Conservation (phyloP, 2,888 invertebrate species). For the Amitus sp. region DNA sequence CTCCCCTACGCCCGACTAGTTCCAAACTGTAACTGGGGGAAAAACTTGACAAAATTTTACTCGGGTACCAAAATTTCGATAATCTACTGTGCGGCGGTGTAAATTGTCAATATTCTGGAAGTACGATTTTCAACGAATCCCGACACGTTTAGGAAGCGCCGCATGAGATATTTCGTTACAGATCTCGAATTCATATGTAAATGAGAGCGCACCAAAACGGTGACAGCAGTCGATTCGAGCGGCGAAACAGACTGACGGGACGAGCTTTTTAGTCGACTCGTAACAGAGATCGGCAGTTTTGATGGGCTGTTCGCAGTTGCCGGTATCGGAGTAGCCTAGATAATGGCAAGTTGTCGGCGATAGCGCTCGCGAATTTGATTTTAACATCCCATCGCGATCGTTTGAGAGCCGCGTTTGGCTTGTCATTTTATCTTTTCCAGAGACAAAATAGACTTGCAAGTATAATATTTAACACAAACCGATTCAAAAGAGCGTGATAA, state of each 20-base stretch:
- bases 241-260: constrained; percentile 9
- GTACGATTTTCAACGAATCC: no score
- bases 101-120: no score
- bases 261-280: constrained; percentile 47
- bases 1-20: no score
- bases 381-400: constrained; percentile 31
- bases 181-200: constrained; percentile 58
- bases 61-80: no score
- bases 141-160: no score
- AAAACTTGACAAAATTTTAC: no score
- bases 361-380: constrained; percentile 41
- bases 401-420: constrained; percentile 6
- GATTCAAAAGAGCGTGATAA: no score
- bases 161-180: constrained; percentile 28
- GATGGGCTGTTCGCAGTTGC: constrained; percentile 41
- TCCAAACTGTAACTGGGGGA: no score
- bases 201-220: constrained; percentile 35
- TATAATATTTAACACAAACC: neutral
- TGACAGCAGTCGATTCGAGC: constrained; percentile 13
- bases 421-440: no score
- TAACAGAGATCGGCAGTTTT: constrained; percentile 54
- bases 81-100: no score
- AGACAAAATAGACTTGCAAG: no score
- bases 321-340: constrained; percentile 26
- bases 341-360: constrained; percentile 36